These are phyloP conservation scores for Falco biarmicus DNA, from an alignment of 2,797 vertebrate genomes.

Conservation along the genomic window DNA sequence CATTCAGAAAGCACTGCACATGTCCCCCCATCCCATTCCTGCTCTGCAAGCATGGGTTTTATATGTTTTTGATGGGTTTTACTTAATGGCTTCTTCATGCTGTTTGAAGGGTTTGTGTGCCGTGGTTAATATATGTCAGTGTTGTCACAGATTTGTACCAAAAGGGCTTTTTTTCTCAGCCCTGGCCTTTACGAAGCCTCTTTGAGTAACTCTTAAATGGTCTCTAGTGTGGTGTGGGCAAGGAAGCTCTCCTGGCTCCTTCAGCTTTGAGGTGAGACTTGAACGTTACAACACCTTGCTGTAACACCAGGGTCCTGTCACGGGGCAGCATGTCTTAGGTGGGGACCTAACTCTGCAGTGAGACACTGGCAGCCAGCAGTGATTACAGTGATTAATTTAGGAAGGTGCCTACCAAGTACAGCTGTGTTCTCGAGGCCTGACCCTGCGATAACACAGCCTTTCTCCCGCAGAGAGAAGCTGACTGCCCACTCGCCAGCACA, in stretches of 20 bases:
- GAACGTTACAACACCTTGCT: rapidly evolving
- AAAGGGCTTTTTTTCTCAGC: constrained; percentile 15
- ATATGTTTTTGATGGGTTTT: not conserved
- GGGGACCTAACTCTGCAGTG: not conserved
- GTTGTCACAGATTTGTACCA: not conserved
- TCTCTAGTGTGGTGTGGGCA: not conserved
- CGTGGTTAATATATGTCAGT: not conserved
- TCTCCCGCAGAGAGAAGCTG: not conserved
- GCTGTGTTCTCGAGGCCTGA: not conserved
- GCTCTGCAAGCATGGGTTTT: not conserved
- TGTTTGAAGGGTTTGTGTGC: constrained; percentile 2
- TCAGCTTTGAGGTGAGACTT: not conserved
- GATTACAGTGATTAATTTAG: not conserved
- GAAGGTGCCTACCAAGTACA: not conserved
- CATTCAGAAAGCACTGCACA: not conserved
- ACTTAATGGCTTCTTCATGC: constrained; percentile 1
- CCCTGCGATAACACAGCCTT: not conserved
- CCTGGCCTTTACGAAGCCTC: not conserved
- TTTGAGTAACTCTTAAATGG: not conserved
- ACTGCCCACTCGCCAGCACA: not conserved
- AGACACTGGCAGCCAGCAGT: not conserved
- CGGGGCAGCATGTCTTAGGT: not conserved
- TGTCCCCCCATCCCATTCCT: not conserved
- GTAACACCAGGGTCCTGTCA: rapidly evolving
- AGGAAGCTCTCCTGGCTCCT: not conserved